phyloP scores from a whole-genome alignment of 2,888 invertebrate species.

The Drosophila tripunctata region DNA sequence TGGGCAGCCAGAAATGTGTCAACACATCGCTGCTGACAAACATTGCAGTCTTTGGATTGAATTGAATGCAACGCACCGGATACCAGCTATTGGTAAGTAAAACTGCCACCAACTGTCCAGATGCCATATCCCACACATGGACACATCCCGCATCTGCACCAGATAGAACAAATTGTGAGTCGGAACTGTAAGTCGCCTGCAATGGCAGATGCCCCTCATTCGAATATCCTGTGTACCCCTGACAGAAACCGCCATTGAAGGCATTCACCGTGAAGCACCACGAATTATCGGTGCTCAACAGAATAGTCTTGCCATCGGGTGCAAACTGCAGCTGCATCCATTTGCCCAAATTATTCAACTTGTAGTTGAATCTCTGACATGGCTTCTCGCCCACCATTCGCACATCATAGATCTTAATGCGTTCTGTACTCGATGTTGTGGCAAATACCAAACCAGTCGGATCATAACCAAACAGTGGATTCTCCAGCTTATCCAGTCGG shows the following conservation, averaged over 20 bases:
- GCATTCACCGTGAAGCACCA: slow-evolving; percentile 53
- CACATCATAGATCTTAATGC: slow-evolving; percentile 48
- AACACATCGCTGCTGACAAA: slow-evolving; percentile 44
- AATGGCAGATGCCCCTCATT: slow-evolving; percentile 31
- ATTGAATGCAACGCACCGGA: slow-evolving; percentile 44
- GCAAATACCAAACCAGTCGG: slow-evolving; percentile 50
- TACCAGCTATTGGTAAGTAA: slow-evolving; percentile 25
- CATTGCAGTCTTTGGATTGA: slow-evolving; percentile 52
- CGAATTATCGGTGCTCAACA: slow-evolving; percentile 45
- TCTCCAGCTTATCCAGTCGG: not conserved
- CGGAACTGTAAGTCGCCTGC: slow-evolving; percentile 42
- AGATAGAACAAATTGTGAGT: slow-evolving; percentile 52
- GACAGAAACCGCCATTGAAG: slow-evolving; percentile 27
- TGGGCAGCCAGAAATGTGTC: slow-evolving; percentile 51
- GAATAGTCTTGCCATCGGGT: slow-evolving; percentile 45
- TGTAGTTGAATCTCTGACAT: slow-evolving; percentile 36
- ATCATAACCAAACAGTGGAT: slow-evolving; percentile 45
- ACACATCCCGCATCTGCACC: slow-evolving; percentile 53
- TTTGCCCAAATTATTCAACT: slow-evolving; percentile 6
- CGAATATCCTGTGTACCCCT: slow-evolving; percentile 21
- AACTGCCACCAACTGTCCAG: slow-evolving; percentile 18
- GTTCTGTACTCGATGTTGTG: slow-evolving; percentile 5
- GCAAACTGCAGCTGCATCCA: slow-evolving; percentile 61
- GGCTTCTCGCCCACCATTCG: slow-evolving; percentile 36
- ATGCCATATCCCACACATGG: slow-evolving; percentile 53